Percentiles rank a stretch among this genome's conserved stretches.
Evolutionary conservation across 1,140 invertebrate species (phyloP).

Genomic region (Argopecten irradians): DNA sequence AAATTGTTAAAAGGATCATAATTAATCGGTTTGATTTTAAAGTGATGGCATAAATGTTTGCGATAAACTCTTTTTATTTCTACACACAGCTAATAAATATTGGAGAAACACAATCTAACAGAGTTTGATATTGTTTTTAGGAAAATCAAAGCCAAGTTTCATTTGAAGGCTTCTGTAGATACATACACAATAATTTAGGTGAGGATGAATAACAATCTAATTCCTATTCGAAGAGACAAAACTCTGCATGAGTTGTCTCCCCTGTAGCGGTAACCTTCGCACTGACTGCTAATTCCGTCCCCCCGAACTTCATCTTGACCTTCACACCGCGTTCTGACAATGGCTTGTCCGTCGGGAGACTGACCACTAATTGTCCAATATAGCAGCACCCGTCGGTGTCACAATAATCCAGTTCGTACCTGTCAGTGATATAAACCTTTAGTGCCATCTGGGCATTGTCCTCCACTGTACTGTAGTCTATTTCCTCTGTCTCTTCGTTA

Average conservation of each 20-base stretch:
- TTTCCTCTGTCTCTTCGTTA: not conserved
- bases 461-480: not conserved
- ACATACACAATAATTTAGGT: too few relatives aligned
- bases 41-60: too few relatives aligned
- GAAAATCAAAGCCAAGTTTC: too few relatives aligned
- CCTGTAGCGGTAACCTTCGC: conserved; percentile 43
- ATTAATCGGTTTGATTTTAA: too few relatives aligned
- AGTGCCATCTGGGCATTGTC: conserved; percentile 30
- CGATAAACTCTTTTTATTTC: too few relatives aligned
- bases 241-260: conserved; percentile 35
- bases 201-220: too few relatives aligned
- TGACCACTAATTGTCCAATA: conserved; percentile 48
- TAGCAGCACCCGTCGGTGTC: conserved; percentile 42
- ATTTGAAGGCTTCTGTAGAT: too few relatives aligned
- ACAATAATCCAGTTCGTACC: conserved; percentile 42
- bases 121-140: too few relatives aligned
- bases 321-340: conserved; percentile 40
- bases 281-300: conserved; percentile 51
- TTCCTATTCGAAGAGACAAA: conserved; percentile 42
- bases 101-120: too few relatives aligned
- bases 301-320: conserved; percentile 55
- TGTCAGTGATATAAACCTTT: conserved; percentile 41
- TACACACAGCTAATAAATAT: too few relatives aligned
- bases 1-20: too few relatives aligned
- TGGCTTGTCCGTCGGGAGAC: conserved; percentile 36